These are phyloP conservation scores for Listrodromus nycthemerus DNA, from an alignment of 2,888 invertebrate genomes.

Conservation along the genomic window DNA sequence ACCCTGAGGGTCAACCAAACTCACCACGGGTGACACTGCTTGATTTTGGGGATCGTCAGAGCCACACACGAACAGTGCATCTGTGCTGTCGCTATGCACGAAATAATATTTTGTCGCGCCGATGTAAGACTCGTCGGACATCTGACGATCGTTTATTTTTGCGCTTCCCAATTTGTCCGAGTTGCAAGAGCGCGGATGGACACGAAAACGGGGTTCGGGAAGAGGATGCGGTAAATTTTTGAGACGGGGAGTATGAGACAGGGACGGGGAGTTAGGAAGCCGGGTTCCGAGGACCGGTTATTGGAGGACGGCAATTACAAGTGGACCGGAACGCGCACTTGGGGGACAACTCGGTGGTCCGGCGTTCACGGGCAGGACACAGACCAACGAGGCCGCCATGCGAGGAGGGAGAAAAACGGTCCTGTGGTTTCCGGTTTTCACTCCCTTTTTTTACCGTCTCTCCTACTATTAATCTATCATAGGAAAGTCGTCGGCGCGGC, in stretches of 20 bases:
- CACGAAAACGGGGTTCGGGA: slow-evolving; percentile 17
- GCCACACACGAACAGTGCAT: too few species aligned
- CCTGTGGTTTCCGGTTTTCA: slow-evolving; percentile 44
- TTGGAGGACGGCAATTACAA: slow-evolving; percentile 64
- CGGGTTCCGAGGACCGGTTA: slow-evolving; percentile 60
- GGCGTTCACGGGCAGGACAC: slow-evolving; percentile 33
- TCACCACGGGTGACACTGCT: too few species aligned
- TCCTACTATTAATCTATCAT: background rate
- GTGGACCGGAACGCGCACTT: slow-evolving; percentile 65
- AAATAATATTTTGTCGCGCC: background rate
- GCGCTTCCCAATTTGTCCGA: slow-evolving; percentile 64
- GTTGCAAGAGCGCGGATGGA: slow-evolving; percentile 34
- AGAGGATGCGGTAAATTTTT: slow-evolving; percentile 51
- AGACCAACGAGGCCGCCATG: slow-evolving; percentile 37
- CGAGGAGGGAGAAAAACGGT: slow-evolving; percentile 23
- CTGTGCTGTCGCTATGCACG: too few species aligned
- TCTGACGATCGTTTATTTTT: background rate
- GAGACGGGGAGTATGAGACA: slow-evolving; percentile 29
- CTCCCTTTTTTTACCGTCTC: slow-evolving; percentile 11
- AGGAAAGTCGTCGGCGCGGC: background rate
- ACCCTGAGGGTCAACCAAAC: too few species aligned
- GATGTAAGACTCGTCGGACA: too few species aligned
- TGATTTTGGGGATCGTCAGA: background rate
- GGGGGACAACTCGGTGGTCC: slow-evolving; percentile 63
- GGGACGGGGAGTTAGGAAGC: slow-evolving; percentile 50